Conservation (phyloP, 1,140 invertebrate species). For the Drosophila tani region DNA sequence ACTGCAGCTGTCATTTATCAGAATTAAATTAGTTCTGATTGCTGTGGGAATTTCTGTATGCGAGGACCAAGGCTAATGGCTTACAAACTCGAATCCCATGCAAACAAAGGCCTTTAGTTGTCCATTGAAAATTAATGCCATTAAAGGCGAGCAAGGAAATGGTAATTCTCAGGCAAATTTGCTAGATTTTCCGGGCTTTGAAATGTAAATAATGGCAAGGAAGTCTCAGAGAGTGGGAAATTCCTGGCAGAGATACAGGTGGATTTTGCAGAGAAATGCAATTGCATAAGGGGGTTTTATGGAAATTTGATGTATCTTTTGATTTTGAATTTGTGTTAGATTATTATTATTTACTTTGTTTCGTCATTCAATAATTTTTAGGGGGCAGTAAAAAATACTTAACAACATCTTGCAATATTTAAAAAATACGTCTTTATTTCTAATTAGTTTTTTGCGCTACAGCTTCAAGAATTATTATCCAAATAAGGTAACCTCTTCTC, state of each 20-base stretch:
- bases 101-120: conserved; percentile 29
- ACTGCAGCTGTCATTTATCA: conserved; percentile 59
- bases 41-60: conserved; percentile 40
- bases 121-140: conserved; percentile 43
- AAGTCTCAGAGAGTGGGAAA: neutral
- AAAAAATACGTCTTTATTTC: neutral
- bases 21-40: conserved; percentile 58
- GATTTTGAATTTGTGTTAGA: neutral
- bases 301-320: neutral
- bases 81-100: conserved; percentile 15
- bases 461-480: too few relatives aligned
- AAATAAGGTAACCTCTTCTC: neutral
- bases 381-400: too few relatives aligned
- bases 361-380: neutral
- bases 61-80: conserved; percentile 12
- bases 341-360: neutral
- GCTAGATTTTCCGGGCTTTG: neutral
- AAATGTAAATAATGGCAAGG: conserved; percentile 9
- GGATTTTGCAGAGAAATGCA: neutral
- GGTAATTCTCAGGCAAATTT: conserved; percentile 21
- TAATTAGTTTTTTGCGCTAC: neutral
- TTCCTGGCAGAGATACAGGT: neutral
- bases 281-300: neutral
- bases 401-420: neutral
- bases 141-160: conserved; percentile 25